phyloP scores from a whole-genome alignment of 2,888 invertebrate genomes.

The Aphidoletes aphidimyza region DNA sequence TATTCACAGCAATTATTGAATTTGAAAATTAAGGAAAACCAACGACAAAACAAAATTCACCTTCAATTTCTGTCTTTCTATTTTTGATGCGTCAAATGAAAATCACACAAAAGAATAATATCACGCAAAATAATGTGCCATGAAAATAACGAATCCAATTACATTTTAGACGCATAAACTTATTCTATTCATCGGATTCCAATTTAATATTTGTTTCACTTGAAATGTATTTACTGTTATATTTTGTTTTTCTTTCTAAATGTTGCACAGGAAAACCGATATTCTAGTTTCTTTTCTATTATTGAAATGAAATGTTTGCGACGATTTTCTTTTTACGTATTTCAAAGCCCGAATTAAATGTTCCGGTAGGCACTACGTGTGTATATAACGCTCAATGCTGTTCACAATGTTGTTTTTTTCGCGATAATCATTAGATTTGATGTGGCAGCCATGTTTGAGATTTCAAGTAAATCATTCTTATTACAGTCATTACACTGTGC shows the following conservation, averaged over 20 bases:
- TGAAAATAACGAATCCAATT: constrained; percentile 29
- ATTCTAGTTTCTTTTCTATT: not conserved
- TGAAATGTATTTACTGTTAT: not conserved
- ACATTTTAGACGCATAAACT: not conserved
- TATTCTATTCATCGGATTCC: not conserved
- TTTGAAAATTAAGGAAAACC: too few species aligned
- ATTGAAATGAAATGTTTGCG: not conserved
- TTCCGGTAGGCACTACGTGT: constrained; percentile 52
- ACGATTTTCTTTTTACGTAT: not conserved
- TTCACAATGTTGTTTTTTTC: constrained; percentile 49
- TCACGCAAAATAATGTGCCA: not conserved
- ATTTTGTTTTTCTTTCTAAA: not conserved
- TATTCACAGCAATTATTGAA: not conserved
- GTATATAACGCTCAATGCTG: not conserved
- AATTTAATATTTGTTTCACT: not conserved
- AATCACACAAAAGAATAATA: not conserved
- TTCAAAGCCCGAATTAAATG: not conserved
- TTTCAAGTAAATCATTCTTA: constrained; percentile 43
- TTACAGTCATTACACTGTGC: constrained; percentile 13
- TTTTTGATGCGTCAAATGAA: too few species aligned
- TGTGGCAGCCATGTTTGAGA: constrained; percentile 52
- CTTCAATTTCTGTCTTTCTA: too few species aligned
- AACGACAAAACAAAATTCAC: not conserved
- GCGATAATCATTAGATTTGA: constrained; percentile 40
- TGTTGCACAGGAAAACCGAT: not conserved